A percentile compares a stretch with the other conserved stretches of the same genome.
Evolutionary conservation across 1,140 invertebrate species (phyloP).

Genomic region (Drosophila simulans): DNA sequence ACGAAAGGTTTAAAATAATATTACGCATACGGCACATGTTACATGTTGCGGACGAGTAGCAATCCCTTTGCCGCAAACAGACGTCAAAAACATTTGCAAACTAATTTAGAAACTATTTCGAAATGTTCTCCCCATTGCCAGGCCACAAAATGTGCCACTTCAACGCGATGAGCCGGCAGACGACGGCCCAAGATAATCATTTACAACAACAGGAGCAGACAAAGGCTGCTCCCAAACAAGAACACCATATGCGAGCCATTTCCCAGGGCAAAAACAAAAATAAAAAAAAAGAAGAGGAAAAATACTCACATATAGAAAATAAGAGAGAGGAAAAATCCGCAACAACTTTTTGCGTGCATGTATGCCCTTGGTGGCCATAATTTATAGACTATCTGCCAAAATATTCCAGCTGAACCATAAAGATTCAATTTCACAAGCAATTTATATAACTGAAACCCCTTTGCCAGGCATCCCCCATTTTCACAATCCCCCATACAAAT

Average conservation of each 20-base stretch:
- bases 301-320: conserved; percentile 14
- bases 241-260: conserved; percentile 46
- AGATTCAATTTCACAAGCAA: conserved; percentile 83
- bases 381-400: conserved; percentile 83
- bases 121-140: conserved; percentile 58
- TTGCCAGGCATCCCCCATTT: conserved; percentile 9
- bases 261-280: conserved; percentile 12
- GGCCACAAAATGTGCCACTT: conserved; percentile 60
- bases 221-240: conserved; percentile 34
- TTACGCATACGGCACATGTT: conserved; percentile 67
- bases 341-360: conserved; percentile 60
- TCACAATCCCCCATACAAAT: conserved; percentile 37
- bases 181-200: conserved; percentile 69
- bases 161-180: conserved; percentile 64
- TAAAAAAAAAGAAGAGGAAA: neutral
- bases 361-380: conserved; percentile 82
- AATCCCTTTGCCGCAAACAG: conserved; percentile 10
- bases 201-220: conserved; percentile 58
- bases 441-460: conserved; percentile 74
- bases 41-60: conserved; percentile 8
- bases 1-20: conserved; percentile 18
- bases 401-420: conserved; percentile 83
- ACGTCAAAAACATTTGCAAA: conserved; percentile 71
- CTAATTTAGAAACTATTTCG: conserved; percentile 78
- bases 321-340: conserved; percentile 17